phyloP scores from a whole-genome alignment of 2,113 vertebrate genomes.

The Elanoides forficatus region DNA sequence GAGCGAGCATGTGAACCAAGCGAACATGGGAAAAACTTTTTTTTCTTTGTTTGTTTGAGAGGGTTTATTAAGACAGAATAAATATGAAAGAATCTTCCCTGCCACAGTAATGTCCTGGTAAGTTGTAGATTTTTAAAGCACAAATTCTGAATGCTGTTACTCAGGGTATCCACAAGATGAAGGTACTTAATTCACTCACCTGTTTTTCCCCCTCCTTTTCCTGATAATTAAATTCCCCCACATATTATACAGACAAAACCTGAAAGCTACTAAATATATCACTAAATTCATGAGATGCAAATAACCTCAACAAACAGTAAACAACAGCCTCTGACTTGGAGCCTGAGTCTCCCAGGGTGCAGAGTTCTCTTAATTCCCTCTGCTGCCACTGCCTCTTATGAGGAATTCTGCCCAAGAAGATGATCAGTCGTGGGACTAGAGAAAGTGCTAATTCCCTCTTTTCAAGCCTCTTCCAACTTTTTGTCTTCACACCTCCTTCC shows the following conservation, averaged over 20 bases:
- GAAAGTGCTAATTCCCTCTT: background rate
- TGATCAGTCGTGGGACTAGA: background rate
- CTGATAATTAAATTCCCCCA: background rate
- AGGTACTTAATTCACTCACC: background rate
- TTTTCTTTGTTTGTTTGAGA: background rate
- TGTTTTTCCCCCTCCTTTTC: background rate
- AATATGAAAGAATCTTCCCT: background rate
- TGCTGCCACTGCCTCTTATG: background rate
- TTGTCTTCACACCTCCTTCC: background rate
- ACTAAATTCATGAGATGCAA: slow-evolving; percentile 8
- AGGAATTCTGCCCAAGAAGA: background rate
- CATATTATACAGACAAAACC: background rate
- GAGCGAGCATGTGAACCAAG: background rate
- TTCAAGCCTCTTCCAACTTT: background rate
- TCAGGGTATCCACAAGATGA: background rate
- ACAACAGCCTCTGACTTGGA: background rate
- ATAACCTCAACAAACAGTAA: background rate
- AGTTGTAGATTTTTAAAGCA: background rate
- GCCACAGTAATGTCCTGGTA: background rate
- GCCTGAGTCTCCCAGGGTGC: background rate
- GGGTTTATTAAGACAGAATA: background rate
- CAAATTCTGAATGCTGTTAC: background rate
- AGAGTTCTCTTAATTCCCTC: background rate
- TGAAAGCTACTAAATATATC: background rate
- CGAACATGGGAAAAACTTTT: background rate